phyloP scores from a whole-genome alignment of 2,113 vertebrate genomes.

The Morone chrysops region DNA sequence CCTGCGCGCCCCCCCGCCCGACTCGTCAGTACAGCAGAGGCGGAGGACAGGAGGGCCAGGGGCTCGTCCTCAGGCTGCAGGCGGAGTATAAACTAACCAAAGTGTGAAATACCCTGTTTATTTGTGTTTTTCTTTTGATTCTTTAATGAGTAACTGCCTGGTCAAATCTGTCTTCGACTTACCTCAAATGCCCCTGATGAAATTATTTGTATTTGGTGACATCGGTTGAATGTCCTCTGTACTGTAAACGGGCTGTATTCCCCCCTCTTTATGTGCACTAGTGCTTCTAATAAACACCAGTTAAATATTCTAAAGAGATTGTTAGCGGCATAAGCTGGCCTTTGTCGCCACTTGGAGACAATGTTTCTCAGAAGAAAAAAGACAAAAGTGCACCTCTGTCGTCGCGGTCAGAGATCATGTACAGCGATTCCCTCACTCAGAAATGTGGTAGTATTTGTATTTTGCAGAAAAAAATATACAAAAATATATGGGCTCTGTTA shows the following conservation, averaged over 20 bases:
- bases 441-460: conserved; percentile 95
- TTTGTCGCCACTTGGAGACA: conserved; percentile 95
- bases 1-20: neutral
- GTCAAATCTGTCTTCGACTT: conserved; percentile 65
- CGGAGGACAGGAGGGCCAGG: conserved; percentile 25
- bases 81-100: conserved; percentile 88
- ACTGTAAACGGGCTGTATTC: conserved; percentile 5
- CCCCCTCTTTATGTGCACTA: conserved; percentile 54
- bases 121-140: conserved; percentile 67
- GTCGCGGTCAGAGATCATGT: conserved; percentile 87
- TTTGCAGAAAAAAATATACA: conserved; percentile 86
- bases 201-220: conserved; percentile 28
- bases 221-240: conserved; percentile 44
- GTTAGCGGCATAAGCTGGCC: conserved; percentile 97
- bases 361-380: conserved; percentile 88
- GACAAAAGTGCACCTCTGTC: conserved; percentile 87
- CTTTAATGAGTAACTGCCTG: conserved; percentile 71
- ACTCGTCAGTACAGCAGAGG: neutral
- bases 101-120: conserved; percentile 52
- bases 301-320: conserved; percentile 84
- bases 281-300: conserved; percentile 67
- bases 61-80: conserved; percentile 34
- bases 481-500: conserved; percentile 96
- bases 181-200: conserved; percentile 79
- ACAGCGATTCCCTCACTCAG: conserved; percentile 90